Evolutionary conservation across 2,113 vertebrate genomes (phyloP), one percentile per base, ranked within the genome.

Genomic region (Halcyon senegalensis): DNA sequence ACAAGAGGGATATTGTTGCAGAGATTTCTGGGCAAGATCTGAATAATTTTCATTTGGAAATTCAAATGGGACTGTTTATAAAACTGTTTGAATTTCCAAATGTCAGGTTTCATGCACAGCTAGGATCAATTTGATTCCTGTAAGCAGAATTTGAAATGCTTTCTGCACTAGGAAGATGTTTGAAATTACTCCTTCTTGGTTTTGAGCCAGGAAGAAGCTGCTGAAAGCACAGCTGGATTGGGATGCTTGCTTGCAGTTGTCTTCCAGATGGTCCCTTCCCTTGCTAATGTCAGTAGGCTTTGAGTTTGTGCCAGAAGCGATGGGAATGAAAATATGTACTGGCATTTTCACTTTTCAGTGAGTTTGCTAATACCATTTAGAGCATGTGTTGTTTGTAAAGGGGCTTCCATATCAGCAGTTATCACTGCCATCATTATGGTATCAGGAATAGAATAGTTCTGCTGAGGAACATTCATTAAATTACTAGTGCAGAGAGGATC

Each of bases 181-280:
- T 80, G 56, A 85, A 91, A 90, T 86, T 76, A 74, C 62, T 90
- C 13, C 12, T 55, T 21, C 35, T 74, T 96, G 85, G 43, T 43
- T 74, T 62, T 67, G 46, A 94, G 87, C 87, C 82, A 90, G 75
- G 51, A 84, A 93, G 90, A 91, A 94, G 85, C 75, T 94, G 67
- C 85, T 95, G 72, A 90, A 94, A 94, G 43, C 85, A 63, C 87
- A 95, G 67, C 82, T 95, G 75, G 90, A 91, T 59, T 84, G 72
- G 79, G 59, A 77, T 80, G 50, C 17, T 10, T 94, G 84, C 78
- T 63, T 91, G 63, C 70, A 83, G 63, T 96, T 88, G 72, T 90
- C 72, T 96, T 82, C 55, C 70, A 88, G 79, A 92, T 86, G 58
- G 63, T 78, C 44, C 28, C 25, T 89, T 90, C 75, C 67, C 31